Base-by-base conservation (phyloP, 2,888 invertebrate genomes). In the Tipula lateralis region DNA sequence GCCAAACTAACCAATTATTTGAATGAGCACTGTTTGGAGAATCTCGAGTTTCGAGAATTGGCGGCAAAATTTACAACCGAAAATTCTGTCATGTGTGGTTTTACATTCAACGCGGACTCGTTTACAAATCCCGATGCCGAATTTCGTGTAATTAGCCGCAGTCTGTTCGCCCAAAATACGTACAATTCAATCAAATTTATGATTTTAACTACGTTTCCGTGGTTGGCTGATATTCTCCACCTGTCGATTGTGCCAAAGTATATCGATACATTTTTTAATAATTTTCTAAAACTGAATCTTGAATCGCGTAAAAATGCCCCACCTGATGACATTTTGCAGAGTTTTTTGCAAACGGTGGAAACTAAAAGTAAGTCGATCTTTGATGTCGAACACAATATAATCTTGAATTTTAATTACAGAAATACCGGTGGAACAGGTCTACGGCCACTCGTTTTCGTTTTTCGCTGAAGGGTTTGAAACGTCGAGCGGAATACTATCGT, bases 381-480 rank as follows among this genome's bases (percentile, higher is more conserved):
- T 44, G 4, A 1, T 44, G n/a, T 1, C 24, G 16, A 44, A 1
- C 36, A n/a, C 12, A 29, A 29, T 1, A 1, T 29, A 13, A 83
- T 24, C 9, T 29, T 39, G 2, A 3, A 24, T 84, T 66, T 83
- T 24, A 16, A 44, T 44, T 19, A 6, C 36, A 85, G 85, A 30
- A 9, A 91, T 92, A 84, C 89, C 91, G 0, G 90, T 92, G 87
- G 89, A 89, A 7, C 91, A 91, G 84, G 89, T 92, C 32, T 91
- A 91, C 0, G 91, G 92, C 0, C 92, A 93, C 85, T 90, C 92
- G 0, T 91, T 92, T 88, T 87, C 92, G n/a, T 93, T 93, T 87
- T 91, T 92, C 89, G 88, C 92, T 9, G 93, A 92, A 19, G 93
- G 93, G 0, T 93, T 92, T 86, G 93, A 93, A 88, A 93, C 93